Evolutionary conservation across 2,113 vertebrate species (phyloP).

Genomic region (Malurus cyaneus): DNA sequence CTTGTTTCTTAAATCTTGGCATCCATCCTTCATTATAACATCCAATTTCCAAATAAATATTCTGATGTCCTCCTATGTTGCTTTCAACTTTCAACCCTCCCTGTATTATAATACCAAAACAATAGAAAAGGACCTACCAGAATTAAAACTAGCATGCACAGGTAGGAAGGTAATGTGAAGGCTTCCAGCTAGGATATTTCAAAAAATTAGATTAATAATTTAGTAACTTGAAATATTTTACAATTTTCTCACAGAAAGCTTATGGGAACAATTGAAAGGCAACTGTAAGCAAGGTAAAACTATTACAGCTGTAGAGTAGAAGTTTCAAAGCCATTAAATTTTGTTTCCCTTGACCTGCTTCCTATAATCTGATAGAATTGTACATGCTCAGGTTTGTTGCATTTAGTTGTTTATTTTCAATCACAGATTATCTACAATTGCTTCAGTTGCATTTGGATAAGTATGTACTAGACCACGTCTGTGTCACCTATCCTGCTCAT

Average conservation of each 20-base stretch:
- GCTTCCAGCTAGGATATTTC: background rate
- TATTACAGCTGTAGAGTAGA: background rate
- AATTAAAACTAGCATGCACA: background rate
- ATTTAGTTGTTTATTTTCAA: background rate
- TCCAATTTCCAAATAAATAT: background rate
- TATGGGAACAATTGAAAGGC: background rate
- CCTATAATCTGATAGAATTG: background rate
- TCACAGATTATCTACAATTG: background rate
- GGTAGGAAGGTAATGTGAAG: background rate
- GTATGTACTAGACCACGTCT: background rate
- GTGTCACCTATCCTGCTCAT: background rate
- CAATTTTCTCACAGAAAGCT: background rate
- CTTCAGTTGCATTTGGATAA: background rate
- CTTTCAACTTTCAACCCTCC: background rate
- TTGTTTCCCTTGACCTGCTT: background rate
- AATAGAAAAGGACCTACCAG: background rate
- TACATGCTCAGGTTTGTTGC: background rate
- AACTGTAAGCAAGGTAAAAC: background rate
- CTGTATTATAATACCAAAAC: background rate
- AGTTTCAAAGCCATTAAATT: background rate
- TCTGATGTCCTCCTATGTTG: rapidly evolving
- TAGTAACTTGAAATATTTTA: background rate
- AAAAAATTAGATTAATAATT: background rate
- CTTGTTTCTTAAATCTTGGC: background rate
- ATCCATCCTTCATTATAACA: background rate